Base-by-base conservation (phyloP, 2,888 invertebrate species). In the Carpatolechia fugitivella region DNA sequence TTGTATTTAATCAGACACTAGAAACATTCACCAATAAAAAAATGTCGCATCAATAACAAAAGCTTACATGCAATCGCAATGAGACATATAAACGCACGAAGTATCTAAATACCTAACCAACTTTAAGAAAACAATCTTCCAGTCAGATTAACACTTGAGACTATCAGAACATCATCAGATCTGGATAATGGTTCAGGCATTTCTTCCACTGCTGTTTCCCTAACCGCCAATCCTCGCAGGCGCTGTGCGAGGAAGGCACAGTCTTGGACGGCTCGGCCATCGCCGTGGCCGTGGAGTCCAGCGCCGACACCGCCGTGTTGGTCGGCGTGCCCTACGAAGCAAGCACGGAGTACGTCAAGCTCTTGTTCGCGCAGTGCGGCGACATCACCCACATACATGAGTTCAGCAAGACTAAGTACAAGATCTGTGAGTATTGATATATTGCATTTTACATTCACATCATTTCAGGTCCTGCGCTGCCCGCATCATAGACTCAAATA, bases 381-480 rank as follows among this genome's bases (percentile, higher is more conserved):
- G 77, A 80, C 0, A 82, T 90, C 52, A 80, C 86, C n/a, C 89
- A 88, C 63, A 84, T 90, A 73, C 88, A 88, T 64, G 90, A 90
- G 86, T 90, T 89, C 81, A 88, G 86, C 88, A 90, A 90, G 82
- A 87, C 89, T 67, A 90, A 90, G 76, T 90, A 89, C 72, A 90
- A 89, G 78, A 89, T 89, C 68, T 67, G 89, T 89, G 60, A 86
- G 89, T 84, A 50, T 10, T 46, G 40, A 18, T 14, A 10, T 7
- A 31, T n/a, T 35, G 11, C 35, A 35, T 4, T 35, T 35, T n/a
- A n/a, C n/a, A n/a, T n/a, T n/a, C n/a, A n/a, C n/a, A n/a, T n/a
- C n/a, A n/a, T n/a, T n/a, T n/a, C n/a, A n/a, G n/a, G n/a, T n/a
- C n/a, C n/a, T n/a, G n/a, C n/a, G n/a, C n/a, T n/a, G n/a, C n/a